Conservation (phyloP, 2,113 vertebrate genomes). For the Zosterops pallidus region DNA sequence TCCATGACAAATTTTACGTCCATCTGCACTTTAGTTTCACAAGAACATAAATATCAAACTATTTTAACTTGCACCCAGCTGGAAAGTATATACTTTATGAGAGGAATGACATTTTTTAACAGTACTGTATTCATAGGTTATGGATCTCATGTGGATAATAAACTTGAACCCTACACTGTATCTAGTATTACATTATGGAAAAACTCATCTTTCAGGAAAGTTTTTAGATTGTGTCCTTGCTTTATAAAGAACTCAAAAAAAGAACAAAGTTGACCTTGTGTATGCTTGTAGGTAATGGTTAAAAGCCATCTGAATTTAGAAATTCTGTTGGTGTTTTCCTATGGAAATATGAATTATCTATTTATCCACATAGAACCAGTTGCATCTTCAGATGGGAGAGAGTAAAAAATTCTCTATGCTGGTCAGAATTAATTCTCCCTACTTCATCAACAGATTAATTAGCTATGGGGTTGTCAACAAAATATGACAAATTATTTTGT, state of each 20-base stretch:
- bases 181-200: not conserved
- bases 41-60: slow-evolving; percentile 66
- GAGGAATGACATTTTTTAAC: slow-evolving; percentile 60
- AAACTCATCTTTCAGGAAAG: slow-evolving; percentile 1
- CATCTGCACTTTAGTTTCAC: slow-evolving; percentile 35
- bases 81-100: slow-evolving; percentile 51
- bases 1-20: slow-evolving; percentile 49
- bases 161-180: not conserved
- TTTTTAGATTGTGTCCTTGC: slow-evolving; percentile 25
- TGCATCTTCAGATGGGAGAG: not conserved
- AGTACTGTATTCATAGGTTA: slow-evolving; percentile 30
- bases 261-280: not conserved
- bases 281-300: not conserved
- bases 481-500: not conserved
- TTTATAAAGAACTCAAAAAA: slow-evolving; percentile 5
- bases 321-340: not conserved
- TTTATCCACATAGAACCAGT: not conserved
- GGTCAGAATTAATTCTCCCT: not conserved
- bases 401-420: not conserved
- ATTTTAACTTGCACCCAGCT: slow-evolving; percentile 36
- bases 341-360: not conserved
- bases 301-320: not conserved
- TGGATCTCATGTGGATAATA: slow-evolving; percentile 39
- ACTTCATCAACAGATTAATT: not conserved
- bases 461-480: not conserved